Base-by-base conservation (phyloP, 1,140 invertebrate species). In the Callitettix versicolor region DNA sequence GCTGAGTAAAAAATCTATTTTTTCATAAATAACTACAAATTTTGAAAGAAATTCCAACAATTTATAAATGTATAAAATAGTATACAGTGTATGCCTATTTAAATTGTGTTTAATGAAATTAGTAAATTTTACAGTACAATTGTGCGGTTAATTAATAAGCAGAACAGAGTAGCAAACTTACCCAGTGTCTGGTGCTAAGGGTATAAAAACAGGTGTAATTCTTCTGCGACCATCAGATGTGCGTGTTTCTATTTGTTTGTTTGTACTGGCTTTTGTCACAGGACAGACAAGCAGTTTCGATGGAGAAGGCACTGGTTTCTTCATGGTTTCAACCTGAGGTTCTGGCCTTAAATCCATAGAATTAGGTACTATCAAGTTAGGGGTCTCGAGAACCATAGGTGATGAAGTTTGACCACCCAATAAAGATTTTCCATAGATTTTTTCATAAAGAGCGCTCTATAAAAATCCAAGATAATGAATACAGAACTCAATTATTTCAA, bases 121-220 rank as follows among this genome's bases (percentile, higher is more conserved):
- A n/a, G n/a, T n/a, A n/a, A n/a, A n/a, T n/a, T n/a, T n/a, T n/a
- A n/a, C n/a, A n/a, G n/a, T n/a, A n/a, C n/a, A n/a, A n/a, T n/a
- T n/a, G n/a, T n/a, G n/a, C n/a, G n/a, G n/a, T n/a, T n/a, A n/a
- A n/a, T n/a, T n/a, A n/a, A n/a, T n/a, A n/a, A n/a, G n/a, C n/a
- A n/a, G n/a, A n/a, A n/a, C n/a, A n/a, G n/a, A n/a, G n/a, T n/a
- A n/a, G n/a, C n/a, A n/a, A 44, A 64, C 67, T 65, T 66, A 81
- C 77, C 78, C 77, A 40, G 76, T 75, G 53, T 85, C 79, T 48
- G 75, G 72, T 18, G 74, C 72, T 11, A 78, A 76, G 18, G 89
- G 89, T 61, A 98, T 85, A 67, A 92, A 95, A 72, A 98, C 91
- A 12, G 95, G 95, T 3, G 93, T 98, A 44, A 98, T 98, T 57